Evolutionary conservation across 2,888 invertebrate species (phyloP).

Genomic region (Leptopilina drosophilae): DNA sequence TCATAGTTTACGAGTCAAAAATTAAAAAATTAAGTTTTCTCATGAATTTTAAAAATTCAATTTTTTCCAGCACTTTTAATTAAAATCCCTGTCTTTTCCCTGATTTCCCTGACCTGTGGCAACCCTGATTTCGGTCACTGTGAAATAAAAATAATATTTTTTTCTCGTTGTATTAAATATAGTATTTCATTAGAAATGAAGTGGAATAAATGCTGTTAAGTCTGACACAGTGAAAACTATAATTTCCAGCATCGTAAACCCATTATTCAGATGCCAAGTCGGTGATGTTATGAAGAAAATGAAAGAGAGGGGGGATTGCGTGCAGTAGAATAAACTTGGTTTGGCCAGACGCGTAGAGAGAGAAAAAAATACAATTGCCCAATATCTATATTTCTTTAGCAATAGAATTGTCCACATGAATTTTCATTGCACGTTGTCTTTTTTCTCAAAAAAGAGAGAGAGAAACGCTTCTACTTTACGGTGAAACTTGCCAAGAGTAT

Average conservation of each 20-base stretch:
- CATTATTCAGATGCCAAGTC: conserved; percentile 42
- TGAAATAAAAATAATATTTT: not conserved
- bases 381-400: conserved; percentile 34
- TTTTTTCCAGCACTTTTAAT: no score
- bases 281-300: not conserved
- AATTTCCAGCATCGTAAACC: conserved; percentile 41
- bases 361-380: conserved; percentile 27
- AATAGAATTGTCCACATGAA: conserved; percentile 26
- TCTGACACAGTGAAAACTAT: conserved; percentile 22
- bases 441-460: not conserved
- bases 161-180: not conserved
- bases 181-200: not conserved
- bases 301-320: conserved; percentile 36
- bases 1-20: no score
- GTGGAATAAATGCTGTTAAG: not conserved
- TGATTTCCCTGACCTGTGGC: no score
- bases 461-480: conserved; percentile 13
- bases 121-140: no score
- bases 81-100: no score
- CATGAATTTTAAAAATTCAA: no score
- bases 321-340: conserved; percentile 29
- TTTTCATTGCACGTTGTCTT: conserved; percentile 31
- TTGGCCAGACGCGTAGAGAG: conserved; percentile 10
- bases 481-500: conserved; percentile 10
- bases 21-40: no score